Base-by-base conservation (phyloP, 1,140 invertebrate genomes). In the Hypothenemus hampei region DNA sequence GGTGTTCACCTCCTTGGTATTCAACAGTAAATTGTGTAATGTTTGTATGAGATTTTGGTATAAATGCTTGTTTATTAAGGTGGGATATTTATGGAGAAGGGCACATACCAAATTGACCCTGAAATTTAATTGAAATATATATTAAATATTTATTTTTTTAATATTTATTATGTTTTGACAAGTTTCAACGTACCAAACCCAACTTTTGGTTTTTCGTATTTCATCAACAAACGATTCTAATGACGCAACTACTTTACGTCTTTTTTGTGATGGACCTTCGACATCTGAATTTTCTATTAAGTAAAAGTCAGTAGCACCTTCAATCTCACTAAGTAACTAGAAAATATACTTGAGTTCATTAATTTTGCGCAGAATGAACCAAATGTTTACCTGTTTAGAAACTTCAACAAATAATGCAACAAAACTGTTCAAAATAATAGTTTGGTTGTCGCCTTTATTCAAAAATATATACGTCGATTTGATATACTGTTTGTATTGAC, bases 41-140 rank as follows among this genome's bases (percentile, higher is more conserved):
- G 59, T 54, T 62, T 71, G 62, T 7, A 78, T 18, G 23, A 78
- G 60, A 19, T 50, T 39, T 16, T 62, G 22, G 44, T 71, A 73
- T 51, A 75, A 66, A 7, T 67, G 20, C 3, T 57, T 36, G 36
- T 65, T 66, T 19, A 78, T 46, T 13, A 66, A 54, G 29, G 69
- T 40, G 3, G 77, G 74, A 67, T 77, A 75, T 51, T 69, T 70
- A 37, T 57, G 41, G 10, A 65, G 46, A 18, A 65, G 31, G 11
- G 46, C 45, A 19, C 43, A 37, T 6, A 58, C 50, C 10, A 65
- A 35, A 58, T 64, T 60, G 10, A 67, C 57, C 63, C 62, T 67
- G 36, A 48, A 64, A 59, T 26, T 18, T 24, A 49, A 37, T 10
- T n/a, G 8, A 1, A n/a, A 22, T 43, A 21, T 4, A 4, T 29